phyloP scores from a whole-genome alignment of 2,113 vertebrate species.

The Tricholaema leucomelas region DNA sequence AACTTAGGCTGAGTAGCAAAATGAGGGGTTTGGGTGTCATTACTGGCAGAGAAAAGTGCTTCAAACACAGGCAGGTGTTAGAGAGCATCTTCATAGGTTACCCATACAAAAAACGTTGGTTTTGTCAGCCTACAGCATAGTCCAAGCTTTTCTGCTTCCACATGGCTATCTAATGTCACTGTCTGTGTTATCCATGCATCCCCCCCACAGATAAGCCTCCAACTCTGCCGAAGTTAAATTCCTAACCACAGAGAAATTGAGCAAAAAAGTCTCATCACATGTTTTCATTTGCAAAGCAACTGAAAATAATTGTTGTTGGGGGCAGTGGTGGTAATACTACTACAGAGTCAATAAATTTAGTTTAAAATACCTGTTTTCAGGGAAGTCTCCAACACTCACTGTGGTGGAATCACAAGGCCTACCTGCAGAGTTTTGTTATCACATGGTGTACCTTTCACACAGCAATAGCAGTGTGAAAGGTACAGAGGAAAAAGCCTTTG shows the following conservation, averaged over 20 bases:
- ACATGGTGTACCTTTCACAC: background rate
- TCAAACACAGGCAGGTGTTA: background rate
- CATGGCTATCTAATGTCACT: background rate
- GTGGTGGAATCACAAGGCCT: background rate
- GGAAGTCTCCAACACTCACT: background rate
- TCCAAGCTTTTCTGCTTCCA: background rate
- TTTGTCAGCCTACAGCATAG: background rate
- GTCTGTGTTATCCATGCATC: background rate
- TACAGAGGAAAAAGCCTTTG: background rate
- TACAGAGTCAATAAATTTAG: background rate
- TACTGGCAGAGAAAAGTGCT: background rate
- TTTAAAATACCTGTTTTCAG: background rate
- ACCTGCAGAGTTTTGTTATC: background rate
- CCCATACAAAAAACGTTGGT: background rate
- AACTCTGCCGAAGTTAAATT: background rate
- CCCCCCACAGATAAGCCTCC: background rate
- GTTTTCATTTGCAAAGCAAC: background rate
- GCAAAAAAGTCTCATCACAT: background rate
- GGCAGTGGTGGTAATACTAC: background rate
- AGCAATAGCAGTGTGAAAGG: accelerated
- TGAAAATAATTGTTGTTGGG: background rate
- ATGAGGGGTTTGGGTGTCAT: background rate
- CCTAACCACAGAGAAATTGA: background rate
- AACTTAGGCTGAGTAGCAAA: background rate
- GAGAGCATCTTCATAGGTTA: background rate